Evolutionary conservation across 2,888 invertebrate species (phyloP), one percentile per base, ranked within the genome.

Genomic region (Mechanitis messenoides): DNA sequence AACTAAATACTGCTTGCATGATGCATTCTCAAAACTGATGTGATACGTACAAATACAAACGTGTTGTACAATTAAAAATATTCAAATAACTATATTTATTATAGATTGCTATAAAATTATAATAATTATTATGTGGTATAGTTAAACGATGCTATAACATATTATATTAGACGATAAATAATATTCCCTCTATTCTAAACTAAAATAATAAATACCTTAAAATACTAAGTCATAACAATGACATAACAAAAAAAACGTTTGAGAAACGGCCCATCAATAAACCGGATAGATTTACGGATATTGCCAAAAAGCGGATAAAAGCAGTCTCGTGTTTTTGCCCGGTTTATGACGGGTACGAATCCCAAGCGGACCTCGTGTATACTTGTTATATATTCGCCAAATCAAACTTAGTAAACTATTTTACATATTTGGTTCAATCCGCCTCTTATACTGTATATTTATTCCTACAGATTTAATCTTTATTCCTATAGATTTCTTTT

Each of bases 271-370:
- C 20, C 58, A 64, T 62, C 69, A 68, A 66, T 67, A 67, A 65
- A 65, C 31, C 9, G 56, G 57, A 55, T 50, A 63, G 67, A 66
- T 67, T 67, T 64, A 61, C 66, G 65, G 68, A 69, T 68, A 66
- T 68, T 62, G 55, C 66, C 58, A 20, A 66, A 69, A 69, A 64
- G 64, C 66, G 68, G 72, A 66, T 75, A 75, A 78, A 72, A 78
- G 74, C 71, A 28, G 68, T 70, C 35, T 62, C 74, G 66, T 77
- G 77, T 63, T 80, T 61, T 62, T 53, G 65, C n/a, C 28, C 68
- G 63, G 50, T 73, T 75, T 74, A 74, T 68, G 74, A 61, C 53
- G 56, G 56, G 45, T 56, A 56, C 45, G n/a, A 33, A 47, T 31
- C 20, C 56, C 56, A 54, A 12, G 38, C 59, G 35, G 31, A 35